Evolutionary conservation across 2,797 vertebrate genomes (phyloP).

Genomic region (Liasis olivaceus): DNA sequence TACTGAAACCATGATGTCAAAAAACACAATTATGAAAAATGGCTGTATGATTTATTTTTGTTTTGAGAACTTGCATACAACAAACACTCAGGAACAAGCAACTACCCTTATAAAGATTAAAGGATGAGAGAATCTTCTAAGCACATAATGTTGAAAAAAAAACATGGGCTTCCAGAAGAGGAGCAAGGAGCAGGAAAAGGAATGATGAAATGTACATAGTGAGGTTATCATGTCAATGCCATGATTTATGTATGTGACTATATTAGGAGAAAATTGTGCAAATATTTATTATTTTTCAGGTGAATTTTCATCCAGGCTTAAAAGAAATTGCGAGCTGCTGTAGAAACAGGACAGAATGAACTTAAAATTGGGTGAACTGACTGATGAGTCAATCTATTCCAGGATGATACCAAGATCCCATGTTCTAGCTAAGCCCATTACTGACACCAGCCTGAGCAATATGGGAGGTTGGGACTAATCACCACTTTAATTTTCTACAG

Average conservation of each 20-base stretch:
- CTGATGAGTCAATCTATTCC: conserved; percentile 20
- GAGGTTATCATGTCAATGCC: not conserved
- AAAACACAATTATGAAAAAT: not conserved
- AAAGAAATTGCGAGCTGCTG: not conserved
- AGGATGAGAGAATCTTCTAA: not conserved
- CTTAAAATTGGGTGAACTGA: conserved; percentile 13
- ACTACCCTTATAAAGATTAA: not conserved
- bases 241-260: not conserved
- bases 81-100: not conserved
- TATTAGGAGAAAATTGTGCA: not conserved
- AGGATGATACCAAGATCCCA: not conserved
- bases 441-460: not conserved
- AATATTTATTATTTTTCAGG: not conserved
- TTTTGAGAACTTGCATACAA: not conserved
- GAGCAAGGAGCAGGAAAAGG: not conserved
- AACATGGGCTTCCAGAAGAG: not conserved
- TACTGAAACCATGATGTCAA: not conserved
- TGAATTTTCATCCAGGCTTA: not conserved
- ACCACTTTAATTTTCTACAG: not conserved
- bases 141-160: not conserved
- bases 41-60: not conserved
- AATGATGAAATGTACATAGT: not conserved
- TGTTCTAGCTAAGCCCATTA: not conserved
- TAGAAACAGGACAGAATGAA: not conserved
- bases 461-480: not conserved